Base-by-base conservation (phyloP, 1,140 invertebrate genomes). In the Liolophura sinensis region DNA sequence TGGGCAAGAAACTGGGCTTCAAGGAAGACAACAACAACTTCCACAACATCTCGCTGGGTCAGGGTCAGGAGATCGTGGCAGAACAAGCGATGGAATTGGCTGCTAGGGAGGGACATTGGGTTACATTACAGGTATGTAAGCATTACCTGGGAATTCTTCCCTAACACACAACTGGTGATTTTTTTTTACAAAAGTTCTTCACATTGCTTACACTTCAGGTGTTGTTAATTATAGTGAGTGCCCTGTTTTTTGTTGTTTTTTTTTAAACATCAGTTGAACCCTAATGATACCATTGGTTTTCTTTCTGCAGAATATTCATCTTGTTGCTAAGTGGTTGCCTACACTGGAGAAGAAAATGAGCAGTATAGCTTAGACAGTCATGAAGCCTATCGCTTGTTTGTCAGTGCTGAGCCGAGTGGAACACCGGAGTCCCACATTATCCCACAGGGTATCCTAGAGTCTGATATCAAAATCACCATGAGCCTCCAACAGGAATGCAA, bases 381-480 rank as follows among this genome's bases (percentile, higher is more conserved):
- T 84, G 70, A 85, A 0, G 88, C 93, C 74, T 98, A 94, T 79
- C 86, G 96, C 62, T 89, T 98, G 47, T 98, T 95, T 76, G 91
- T 98, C 86, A 96, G 93, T 73, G 95, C 95, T 7, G 95, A 98
- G 79, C 95, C 96, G 0, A 93, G 95, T 1, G 90, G 90, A 49
- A 91, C 91, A 0, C 87, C 93, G 1, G 89, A 92, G 5, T 90
- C 91, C 14, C 95, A 97, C 79, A 96, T 97, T 61, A 96, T 98
- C 73, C 96, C 96, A 27, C 87, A 96, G 87, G 95, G 95, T 16
- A 94, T 98, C 68, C 82, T 98, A 31, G 95, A 98, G 82, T 93
- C 93, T 0, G 95, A 94, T 5, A 97, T 98, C 62, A 98, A 98
- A 86, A 97, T 98, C 51, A 97, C 95, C 1, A 97, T 82, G 96